Percentiles rank a stretch among this genome's conserved stretches.
phyloP scores from a whole-genome alignment of 2,797 vertebrate genomes.

The Apodemus agrarius region DNA sequence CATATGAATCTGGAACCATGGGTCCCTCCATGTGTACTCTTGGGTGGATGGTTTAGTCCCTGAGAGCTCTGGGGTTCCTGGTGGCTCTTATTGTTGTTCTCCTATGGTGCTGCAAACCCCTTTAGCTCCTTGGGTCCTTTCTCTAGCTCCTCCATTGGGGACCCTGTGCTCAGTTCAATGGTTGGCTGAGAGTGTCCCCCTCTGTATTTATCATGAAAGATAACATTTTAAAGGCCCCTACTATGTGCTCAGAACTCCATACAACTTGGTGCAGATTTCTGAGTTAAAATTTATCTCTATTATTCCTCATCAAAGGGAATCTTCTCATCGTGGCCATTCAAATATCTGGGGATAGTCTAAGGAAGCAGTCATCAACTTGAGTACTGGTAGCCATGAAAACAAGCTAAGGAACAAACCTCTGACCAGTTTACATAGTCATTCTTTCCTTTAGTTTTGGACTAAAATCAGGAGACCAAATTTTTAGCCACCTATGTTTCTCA shows the following conservation, averaged over 20 bases:
- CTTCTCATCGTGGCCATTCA: not conserved
- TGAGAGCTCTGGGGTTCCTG: no score
- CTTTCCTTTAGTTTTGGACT: not conserved
- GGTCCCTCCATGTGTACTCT: no score
- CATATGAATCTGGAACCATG: no score
- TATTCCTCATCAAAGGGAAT: not conserved
- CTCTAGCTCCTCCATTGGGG: no score
- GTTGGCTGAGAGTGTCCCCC: no score
- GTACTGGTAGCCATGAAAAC: not conserved
- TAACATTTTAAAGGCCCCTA: not conserved
- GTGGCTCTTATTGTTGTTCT: no score
- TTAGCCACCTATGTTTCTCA: not conserved
- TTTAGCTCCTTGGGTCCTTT: no score
- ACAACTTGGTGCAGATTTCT: not conserved
- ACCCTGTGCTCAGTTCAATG: no score
- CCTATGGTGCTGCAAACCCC: no score
- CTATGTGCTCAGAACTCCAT: not conserved
- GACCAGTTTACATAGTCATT: not conserved
- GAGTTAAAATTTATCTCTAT: not conserved
- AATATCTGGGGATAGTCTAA: not conserved
- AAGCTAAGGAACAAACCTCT: not conserved
- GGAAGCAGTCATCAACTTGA: not conserved
- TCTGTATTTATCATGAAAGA: no score
- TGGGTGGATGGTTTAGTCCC: no score
- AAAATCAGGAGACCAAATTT: not conserved